phyloP scores from a whole-genome alignment of 2,797 vertebrate genomes.

The Hephaestus fuliginosus region DNA sequence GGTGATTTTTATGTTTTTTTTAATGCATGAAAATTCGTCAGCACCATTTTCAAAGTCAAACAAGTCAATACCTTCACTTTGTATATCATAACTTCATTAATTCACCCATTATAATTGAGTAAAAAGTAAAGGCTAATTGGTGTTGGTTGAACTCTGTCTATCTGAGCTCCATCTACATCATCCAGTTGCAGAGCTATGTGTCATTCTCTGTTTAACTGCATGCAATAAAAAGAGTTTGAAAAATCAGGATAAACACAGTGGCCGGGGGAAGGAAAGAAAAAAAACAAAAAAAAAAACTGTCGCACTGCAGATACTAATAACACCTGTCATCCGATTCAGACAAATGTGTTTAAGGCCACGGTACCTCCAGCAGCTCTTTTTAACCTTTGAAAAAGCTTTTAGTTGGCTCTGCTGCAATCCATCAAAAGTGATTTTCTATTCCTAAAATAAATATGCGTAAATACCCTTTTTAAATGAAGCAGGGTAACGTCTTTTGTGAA shows the following conservation, averaged over 20 bases:
- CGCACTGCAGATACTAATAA: slow-evolving; percentile 20
- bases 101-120: not conserved
- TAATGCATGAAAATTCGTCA: not conserved
- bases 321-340: slow-evolving; percentile 27
- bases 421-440: slow-evolving; percentile 39
- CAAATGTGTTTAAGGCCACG: slow-evolving; percentile 31
- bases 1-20: not conserved
- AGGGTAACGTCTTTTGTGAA: slow-evolving; percentile 9
- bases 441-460: slow-evolving; percentile 26
- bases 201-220: slow-evolving; percentile 4
- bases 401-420: slow-evolving; percentile 9
- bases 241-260: not conserved
- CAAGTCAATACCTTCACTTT: not conserved
- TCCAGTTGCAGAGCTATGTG: not conserved
- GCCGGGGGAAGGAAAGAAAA: too few species aligned
- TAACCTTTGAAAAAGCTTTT: slow-evolving; percentile 47
- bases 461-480: slow-evolving; percentile 16
- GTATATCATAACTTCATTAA: not conserved
- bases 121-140: not conserved
- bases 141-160: not conserved
- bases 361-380: slow-evolving; percentile 28
- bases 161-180: not conserved
- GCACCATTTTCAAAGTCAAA: not conserved
- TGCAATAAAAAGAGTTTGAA: not conserved
- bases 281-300: not conserved